Base-by-base conservation (phyloP, 2,113 vertebrate genomes). In the Lepidothrix coronata region DNA sequence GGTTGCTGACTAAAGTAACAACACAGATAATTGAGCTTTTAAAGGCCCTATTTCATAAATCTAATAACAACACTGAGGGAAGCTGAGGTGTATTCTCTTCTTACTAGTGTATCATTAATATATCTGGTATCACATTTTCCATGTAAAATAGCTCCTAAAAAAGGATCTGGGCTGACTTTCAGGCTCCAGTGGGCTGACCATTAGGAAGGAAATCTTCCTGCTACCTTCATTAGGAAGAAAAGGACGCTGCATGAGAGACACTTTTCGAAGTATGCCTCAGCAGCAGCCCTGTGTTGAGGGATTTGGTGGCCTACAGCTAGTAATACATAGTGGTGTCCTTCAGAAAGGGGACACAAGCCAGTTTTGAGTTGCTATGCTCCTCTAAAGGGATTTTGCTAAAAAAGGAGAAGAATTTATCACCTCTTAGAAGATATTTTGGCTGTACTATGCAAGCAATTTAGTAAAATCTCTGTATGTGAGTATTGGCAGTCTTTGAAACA, bases 331-430 rank as follows among this genome's bases (percentile, higher is more conserved):
- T 67, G 67, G 10, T 85, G 39, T 63, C 30, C 54, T 11, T 73
- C 22, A 66, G 57, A 70, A 76, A 78, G 27, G 10, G 30, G 12
- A 31, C 75, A 80, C 0, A 1, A 52, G 35, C 24, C 66, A 57
- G 25, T 76, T 85, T 37, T 30, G 43, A 71, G 52, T 48, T 94
- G 65, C 43, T 81, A 14, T 70, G 70, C 22, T 85, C n/a, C 39
- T 73, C 66, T 33, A 28, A 94, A 84, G 16, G 28, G 43, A 77
- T 70, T 78, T 83, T 87, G 35, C 86, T 43, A 94, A 91, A 91
- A 85, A 95, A 95, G 87, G 68, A 91, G 79, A 94, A 71, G 43
- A 72, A 94, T 87, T 93, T 70, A 54, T 70, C 46, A 90, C 80
- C 62, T 88, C 63, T 91, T 91, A 75, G 58, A 91, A 73, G 33